Conservation (phyloP, 2,888 invertebrate genomes). For the Artemia sinica region DNA sequence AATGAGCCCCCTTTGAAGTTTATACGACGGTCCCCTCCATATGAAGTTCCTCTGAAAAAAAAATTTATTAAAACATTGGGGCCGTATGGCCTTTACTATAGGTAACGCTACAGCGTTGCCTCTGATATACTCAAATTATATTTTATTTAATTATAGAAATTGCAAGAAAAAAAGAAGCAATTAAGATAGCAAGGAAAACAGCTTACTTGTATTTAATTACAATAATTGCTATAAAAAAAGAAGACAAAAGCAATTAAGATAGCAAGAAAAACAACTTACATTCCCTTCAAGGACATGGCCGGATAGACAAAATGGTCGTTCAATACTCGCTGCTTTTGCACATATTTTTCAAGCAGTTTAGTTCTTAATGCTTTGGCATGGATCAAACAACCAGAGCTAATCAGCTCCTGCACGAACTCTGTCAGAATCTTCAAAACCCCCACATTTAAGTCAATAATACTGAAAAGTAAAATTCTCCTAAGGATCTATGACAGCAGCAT, state of each 20-base stretch:
- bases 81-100: too few relatives aligned
- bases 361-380: slow-evolving; percentile 75
- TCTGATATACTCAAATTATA: too few relatives aligned
- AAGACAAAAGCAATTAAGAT: not conserved
- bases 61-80: too few relatives aligned
- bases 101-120: too few relatives aligned
- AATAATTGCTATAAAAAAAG: not conserved
- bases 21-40: too few relatives aligned
- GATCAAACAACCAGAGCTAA: slow-evolving; percentile 75
- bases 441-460: slow-evolving; percentile 66
- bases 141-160: too few relatives aligned
- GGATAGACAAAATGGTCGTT: slow-evolving; percentile 36
- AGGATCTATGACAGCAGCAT: too few relatives aligned
- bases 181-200: too few relatives aligned
- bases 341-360: slow-evolving; percentile 72
- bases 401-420: slow-evolving; percentile 82
- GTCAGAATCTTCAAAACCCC: slow-evolving; percentile 61
- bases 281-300: slow-evolving; percentile 40
- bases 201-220: too few relatives aligned
- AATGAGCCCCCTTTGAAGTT: too few relatives aligned
- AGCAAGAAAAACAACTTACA: slow-evolving; percentile 29
- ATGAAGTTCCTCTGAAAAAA: too few relatives aligned
- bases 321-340: slow-evolving; percentile 38
- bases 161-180: too few relatives aligned
- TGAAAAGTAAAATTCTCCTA: slow-evolving; percentile 32